Percentiles rank a stretch among this genome's conserved stretches.
These are phyloP conservation scores for Bettongia penicillata DNA, from an alignment of 2,113 vertebrate species.

Conservation along the genomic window DNA sequence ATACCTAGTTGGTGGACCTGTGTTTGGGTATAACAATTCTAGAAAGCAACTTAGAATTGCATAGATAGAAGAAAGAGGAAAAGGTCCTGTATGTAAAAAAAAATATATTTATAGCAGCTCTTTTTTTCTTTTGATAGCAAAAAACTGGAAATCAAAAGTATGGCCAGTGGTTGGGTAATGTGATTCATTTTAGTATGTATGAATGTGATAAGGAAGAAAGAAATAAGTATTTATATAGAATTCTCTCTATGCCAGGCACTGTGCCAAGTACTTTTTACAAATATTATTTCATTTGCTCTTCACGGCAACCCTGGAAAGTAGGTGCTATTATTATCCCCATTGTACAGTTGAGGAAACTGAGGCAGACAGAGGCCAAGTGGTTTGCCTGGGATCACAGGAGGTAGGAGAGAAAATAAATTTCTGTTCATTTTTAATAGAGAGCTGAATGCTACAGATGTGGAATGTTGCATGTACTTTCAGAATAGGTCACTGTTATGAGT, in stretches of 20 bases:
- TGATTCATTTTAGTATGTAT: neutral
- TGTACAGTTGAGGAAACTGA: neutral
- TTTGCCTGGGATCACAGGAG: neutral
- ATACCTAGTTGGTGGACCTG: neutral
- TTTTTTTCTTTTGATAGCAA: neutral
- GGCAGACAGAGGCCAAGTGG: neutral
- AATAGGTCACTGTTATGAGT: neutral
- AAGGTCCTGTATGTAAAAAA: neutral
- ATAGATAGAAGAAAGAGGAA: neutral
- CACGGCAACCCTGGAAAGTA: neutral
- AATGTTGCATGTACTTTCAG: neutral
- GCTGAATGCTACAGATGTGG: neutral
- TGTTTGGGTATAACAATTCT: neutral
- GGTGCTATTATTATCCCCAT: neutral
- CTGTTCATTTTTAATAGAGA: neutral
- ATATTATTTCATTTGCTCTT: neutral
- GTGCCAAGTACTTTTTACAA: no score
- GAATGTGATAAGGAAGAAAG: neutral
- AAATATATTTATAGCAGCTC: neutral
- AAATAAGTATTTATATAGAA: no score
- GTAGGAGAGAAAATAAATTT: no score
- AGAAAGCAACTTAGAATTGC: neutral
- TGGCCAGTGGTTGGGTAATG: neutral
- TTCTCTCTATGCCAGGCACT: no score
- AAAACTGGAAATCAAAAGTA: neutral